These are phyloP conservation scores for Steinernema feltiae DNA, from an alignment of 1,140 invertebrate species.

Conservation along the genomic window DNA sequence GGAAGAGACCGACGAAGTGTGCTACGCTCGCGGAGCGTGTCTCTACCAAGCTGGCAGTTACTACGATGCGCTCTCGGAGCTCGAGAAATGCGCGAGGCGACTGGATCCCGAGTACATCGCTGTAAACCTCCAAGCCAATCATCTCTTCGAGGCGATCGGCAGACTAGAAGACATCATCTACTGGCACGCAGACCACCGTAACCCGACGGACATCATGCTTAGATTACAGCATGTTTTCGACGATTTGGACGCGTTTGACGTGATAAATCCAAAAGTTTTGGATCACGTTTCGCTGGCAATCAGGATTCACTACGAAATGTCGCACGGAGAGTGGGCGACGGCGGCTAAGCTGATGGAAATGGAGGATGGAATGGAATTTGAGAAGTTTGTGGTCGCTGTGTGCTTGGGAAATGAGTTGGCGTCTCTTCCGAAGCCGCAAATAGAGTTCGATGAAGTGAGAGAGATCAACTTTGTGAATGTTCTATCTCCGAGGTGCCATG, in stretches of 20 bases:
- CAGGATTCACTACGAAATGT: slow-evolving; percentile 4
- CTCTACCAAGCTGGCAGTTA: not conserved
- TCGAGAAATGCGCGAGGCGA: not conserved
- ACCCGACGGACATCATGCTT: not conserved
- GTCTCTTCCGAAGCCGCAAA: not conserved
- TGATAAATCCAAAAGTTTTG: not conserved
- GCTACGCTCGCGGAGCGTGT: not conserved
- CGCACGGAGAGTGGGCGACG: not conserved
- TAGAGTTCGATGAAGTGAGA: not conserved
- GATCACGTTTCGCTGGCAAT: not conserved
- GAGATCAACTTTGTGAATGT: not conserved
- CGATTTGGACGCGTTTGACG: slow-evolving; percentile 4
- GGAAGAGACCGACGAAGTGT: not conserved
- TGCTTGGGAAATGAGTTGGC: not conserved
- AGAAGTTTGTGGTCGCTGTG: not conserved
- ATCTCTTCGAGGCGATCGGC: not conserved
- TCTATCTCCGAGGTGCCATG: not conserved
- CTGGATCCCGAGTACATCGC: not conserved
- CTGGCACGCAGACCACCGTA: not conserved
- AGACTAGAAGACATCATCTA: not conserved
- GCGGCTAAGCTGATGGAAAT: not conserved
- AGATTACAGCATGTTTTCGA: not conserved
- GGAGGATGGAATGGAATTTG: slow-evolving; percentile 1
- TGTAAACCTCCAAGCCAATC: not conserved
- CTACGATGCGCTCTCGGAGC: not conserved